Base-by-base conservation (phyloP, 2,888 invertebrate genomes). In the Mythimna loreyi region DNA sequence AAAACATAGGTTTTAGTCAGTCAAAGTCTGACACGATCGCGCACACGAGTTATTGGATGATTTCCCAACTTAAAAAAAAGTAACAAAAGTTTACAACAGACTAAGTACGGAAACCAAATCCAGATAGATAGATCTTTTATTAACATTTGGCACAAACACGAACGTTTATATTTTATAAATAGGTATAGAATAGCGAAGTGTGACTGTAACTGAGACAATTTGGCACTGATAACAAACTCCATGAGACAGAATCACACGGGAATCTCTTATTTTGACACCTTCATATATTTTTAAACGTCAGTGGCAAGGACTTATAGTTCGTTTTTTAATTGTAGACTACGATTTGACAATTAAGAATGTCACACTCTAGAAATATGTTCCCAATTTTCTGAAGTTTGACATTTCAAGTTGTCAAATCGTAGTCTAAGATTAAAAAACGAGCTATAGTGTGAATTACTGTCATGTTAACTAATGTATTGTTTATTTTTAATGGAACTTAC, bases 111-210 rank as follows among this genome's bases (percentile, higher is more conserved):
- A 40, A 40, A 40, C 40, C 40, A 40, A 40, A 40, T 40, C 40
- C 16, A 40, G 40, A 40, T 40, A 40, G 40, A 16, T 40, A 40
- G 16, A 40, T 40, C 40, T 40, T 40, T 83, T 80, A 75, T 73
- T 59, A 72, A 68, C 58, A 77, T 82, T 82, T 86, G 87, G 85
- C 84, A 83, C 82, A 65, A 68, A 62, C 67, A 61, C 21, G 49
- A 70, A 66, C 43, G 76, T 69, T 75, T 78, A 73, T 73, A 75
- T 69, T 78, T 78, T 86, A 86, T 82, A 85, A 86, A 86, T 87
- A 87, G 83, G 61, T 67, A 60, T 57, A 69, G 72, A 80, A 79
- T 80, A 75, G 69, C 67, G 63, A 73, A 70, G 78, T 69, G 74
- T 82, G 75, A 73, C 58, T 75, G 67, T 79, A 64, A 67, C 75